These are phyloP conservation scores for Thamnophis elegans DNA, from an alignment of 2,797 vertebrate genomes.

Conservation along the genomic window DNA sequence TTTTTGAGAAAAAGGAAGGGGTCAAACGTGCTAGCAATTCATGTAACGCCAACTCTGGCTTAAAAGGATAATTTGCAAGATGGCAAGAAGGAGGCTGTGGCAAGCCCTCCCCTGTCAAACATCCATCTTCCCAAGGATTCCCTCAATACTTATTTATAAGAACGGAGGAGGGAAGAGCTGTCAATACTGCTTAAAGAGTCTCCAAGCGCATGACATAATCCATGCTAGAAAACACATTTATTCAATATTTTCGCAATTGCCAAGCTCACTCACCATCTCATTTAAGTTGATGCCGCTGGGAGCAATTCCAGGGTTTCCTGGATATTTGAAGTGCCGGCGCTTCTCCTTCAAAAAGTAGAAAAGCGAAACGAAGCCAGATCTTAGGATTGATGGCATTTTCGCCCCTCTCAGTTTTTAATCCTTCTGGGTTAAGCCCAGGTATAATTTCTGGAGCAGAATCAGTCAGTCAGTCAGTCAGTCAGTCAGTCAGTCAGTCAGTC, in stretches of 20 bases:
- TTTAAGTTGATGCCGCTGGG: not conserved
- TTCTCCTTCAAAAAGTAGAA: not conserved
- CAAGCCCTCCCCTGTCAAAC: conserved; percentile 51
- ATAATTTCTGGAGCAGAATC: not conserved
- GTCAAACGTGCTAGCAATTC: conserved; percentile 64
- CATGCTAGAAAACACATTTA: conserved; percentile 37
- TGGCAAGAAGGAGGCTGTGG: conserved; percentile 59
- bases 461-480: no score
- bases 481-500: rapidly evolving
- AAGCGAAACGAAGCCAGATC: not conserved
- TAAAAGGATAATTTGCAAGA: conserved; percentile 64
- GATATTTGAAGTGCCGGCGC: conserved; percentile 23
- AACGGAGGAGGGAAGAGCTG: conserved; percentile 47
- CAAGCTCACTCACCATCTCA: conserved; percentile 11
- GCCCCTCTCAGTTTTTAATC: not conserved
- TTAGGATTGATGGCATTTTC: not conserved
- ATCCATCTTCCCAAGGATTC: conserved; percentile 59
- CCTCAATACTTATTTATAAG: conserved; percentile 63
- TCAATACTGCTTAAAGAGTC: conserved; percentile 59
- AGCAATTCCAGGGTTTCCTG: conserved; percentile 2
- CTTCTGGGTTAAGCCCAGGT: not conserved
- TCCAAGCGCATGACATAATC: conserved; percentile 57
- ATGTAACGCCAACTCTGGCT: conserved; percentile 58
- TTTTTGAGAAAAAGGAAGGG: conserved; percentile 57
- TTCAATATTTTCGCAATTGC: conserved; percentile 25